Evolutionary conservation across 92 coral and sea anemone species (phyloP), one percentile per base, ranked within the genome.

Genomic region (Actinostola sp.): DNA sequence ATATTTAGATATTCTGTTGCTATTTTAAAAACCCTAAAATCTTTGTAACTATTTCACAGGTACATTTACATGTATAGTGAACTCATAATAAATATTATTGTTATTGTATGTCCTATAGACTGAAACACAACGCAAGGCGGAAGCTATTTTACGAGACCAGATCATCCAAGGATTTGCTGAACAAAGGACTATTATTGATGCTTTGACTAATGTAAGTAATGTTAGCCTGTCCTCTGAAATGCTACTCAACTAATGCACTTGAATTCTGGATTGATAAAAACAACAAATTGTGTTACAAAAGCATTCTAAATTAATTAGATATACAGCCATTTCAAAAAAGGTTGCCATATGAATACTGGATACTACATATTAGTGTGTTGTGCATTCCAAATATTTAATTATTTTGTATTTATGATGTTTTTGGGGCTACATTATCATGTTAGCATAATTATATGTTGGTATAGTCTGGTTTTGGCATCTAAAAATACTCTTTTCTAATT

Each of bases 141-240:
- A 91, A 25, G 66, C 88, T 52, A 70, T 77, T 1, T 60, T 88
- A 81, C 82, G 92, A 70, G 83, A 88, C 48, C 90, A 88, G 69
- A 82, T 95, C 16, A 81, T 91, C 0, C 92, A 88, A 23, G 97
- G 97, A 15, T 86, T 91, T 80, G 82, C 87, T 45, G 97, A 95
- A 76, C 99, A 95, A 67, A 90, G 91, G 59, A 81, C 86, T 28
- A 73, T 95, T 60, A 85, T 91, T 49, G 99, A 95, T 77, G 99
- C 97, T 7, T 67, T 95, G 34, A 91, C 97, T 20, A 89, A 91
- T 73, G 99, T 95, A 71, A 84, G 98, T 68, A 20, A 21, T 19
- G 9, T 13, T 17, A 38, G 30, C 4, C 8, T 26, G n/a, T 15
- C n/a, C 0, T 48, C 42, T 13, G 19, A 0, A 9, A 25, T 19